Base-by-base conservation (phyloP, 2,113 vertebrate species). In the Notarius lentiginosus region DNA sequence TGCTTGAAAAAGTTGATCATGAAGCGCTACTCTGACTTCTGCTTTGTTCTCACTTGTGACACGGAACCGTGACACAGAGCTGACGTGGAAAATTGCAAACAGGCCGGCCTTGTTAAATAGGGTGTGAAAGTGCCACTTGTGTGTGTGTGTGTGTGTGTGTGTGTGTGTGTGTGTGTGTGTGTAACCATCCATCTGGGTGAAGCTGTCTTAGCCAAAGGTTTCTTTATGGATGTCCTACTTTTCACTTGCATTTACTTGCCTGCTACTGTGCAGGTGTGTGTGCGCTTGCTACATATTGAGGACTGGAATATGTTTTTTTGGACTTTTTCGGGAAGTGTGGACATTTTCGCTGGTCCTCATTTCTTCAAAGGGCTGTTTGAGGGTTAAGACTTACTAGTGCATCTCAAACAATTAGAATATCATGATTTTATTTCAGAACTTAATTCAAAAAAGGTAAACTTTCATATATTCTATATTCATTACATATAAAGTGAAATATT, bases 191-290 rank as follows among this genome's bases (percentile, higher is more conserved):
- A 73, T 63, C 53, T 88, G 86, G 68, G 77, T 89, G 53, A 75
- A 80, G 82, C 86, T 61, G 63, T 53, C 82, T 75, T 58, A 79
- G 30, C 30, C 24, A 83, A 82, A 58, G 51, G 63, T 86, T 61
- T 68, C 60, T 79, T 60, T 87, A 34, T 79, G 7, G 30, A 47
- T 83, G 73, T 73, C 80, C 86, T 88, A 86, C 61, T 88, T 88
- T 90, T 84, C 51, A 60, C 61, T 79, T 61, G 66, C n/a, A 49
- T 49, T 79, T 55, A 72, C 81, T 84, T 22, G n/a, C 24, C 6
- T 75, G 47, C 8, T 60, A 68, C 30, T 68, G 15, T n/a, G 68
- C 9, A n/a, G 12, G 77, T 77, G 47, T 60, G 68, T 85, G 65
- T 84, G 82, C 41, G 41, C 41, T 41, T 41, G 41, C 41, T 41